A percentile compares a stretch with the other conserved stretches of the same genome.
Evolutionary conservation across 2,113 vertebrate genomes (phyloP).

Genomic region (Petrocephalus zakoni): DNA sequence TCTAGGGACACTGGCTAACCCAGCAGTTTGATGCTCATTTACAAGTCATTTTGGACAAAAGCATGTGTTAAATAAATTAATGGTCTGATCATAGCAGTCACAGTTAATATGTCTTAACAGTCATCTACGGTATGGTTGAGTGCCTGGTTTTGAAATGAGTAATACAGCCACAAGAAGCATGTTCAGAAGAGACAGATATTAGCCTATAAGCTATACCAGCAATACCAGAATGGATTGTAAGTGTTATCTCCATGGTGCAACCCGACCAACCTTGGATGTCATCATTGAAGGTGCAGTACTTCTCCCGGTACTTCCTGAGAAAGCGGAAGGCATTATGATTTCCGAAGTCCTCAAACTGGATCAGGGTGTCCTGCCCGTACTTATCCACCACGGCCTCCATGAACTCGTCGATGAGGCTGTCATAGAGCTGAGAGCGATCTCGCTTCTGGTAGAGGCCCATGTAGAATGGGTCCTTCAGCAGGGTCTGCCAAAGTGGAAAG

Average conservation of each 20-base stretch:
- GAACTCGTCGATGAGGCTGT: slow-evolving; percentile 94
- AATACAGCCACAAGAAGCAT: neutral
- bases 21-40: neutral
- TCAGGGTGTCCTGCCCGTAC: slow-evolving; percentile 88
- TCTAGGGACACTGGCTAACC: neutral
- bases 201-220: neutral
- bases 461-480: slow-evolving; percentile 86
- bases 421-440: slow-evolving; percentile 82
- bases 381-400: slow-evolving; percentile 93
- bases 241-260: neutral
- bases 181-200: neutral
- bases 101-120: neutral
- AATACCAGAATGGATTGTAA: neutral
- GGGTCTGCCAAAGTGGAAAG: slow-evolving; percentile 53
- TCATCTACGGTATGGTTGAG: neutral
- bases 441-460: slow-evolving; percentile 94
- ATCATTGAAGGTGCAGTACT: slow-evolving; percentile 96
- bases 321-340: slow-evolving; percentile 97
- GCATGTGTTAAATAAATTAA: neutral
- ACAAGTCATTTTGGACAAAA: neutral
- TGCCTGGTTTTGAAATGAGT: neutral
- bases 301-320: slow-evolving; percentile 84
- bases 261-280: slow-evolving; percentile 83
- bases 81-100: neutral
- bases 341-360: slow-evolving; percentile 97